A percentile compares a stretch with the other conserved stretches of the same genome.
Conservation (phyloP, 2,888 invertebrate genomes). For the Andrena camellia region DNA sequence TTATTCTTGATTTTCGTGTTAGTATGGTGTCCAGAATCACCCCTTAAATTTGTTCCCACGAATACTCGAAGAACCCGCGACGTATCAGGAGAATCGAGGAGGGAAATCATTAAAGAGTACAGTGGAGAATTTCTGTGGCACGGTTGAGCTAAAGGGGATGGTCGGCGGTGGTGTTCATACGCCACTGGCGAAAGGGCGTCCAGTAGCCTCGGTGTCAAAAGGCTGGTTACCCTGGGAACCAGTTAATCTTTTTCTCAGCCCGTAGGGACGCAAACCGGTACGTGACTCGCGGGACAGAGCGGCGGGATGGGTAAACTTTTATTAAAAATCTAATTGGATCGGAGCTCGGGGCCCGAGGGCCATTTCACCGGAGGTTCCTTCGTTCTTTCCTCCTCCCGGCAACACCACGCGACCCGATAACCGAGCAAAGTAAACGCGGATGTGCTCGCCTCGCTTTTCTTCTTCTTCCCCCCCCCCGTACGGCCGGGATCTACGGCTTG, state of each 20-base stretch:
- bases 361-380: slow-evolving; percentile 64
- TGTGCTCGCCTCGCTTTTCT: slow-evolving; percentile 1
- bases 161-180: slow-evolving; percentile 40
- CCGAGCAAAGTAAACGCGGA: slow-evolving; percentile 35
- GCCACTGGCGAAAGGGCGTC: slow-evolving; percentile 51
- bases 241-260: slow-evolving; percentile 75
- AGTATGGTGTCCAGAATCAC: no score
- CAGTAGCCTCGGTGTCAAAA: slow-evolving; percentile 65
- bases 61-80: neutral
- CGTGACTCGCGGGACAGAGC: slow-evolving; percentile 70
- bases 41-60: no score
- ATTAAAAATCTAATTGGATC: slow-evolving; percentile 82
- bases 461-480: neutral
- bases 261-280: slow-evolving; percentile 70
- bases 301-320: slow-evolving; percentile 79
- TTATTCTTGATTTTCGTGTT: no score
- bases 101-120: no score
- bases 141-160: slow-evolving; percentile 6
- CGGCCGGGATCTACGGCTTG: neutral
- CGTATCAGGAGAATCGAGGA: neutral
- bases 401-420: slow-evolving; percentile 19
- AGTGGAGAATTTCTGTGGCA: neutral
- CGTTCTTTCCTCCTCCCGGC: slow-evolving; percentile 32
- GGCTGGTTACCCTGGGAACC: slow-evolving; percentile 68
- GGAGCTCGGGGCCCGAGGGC: slow-evolving; percentile 73